A percentile compares a stretch with the other conserved stretches of the same genome.
These are phyloP conservation scores for Unio delphinus DNA, from an alignment of 2,888 invertebrate species.

Conservation along the genomic window DNA sequence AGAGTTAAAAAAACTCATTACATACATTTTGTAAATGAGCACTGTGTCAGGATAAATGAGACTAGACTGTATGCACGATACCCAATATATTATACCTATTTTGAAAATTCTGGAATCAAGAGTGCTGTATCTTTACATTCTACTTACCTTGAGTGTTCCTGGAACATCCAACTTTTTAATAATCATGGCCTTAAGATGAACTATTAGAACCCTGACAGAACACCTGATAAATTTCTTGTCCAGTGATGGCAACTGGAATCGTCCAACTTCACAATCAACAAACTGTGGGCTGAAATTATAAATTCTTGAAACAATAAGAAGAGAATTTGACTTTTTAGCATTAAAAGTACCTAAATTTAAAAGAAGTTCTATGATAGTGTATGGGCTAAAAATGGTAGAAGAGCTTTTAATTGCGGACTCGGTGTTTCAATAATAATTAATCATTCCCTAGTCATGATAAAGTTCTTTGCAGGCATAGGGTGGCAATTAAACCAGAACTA, in stretches of 20 bases:
- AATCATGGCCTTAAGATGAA: slow-evolving; percentile 61
- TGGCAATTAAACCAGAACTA: too few relatives aligned
- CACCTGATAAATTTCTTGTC: slow-evolving; percentile 68
- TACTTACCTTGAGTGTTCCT: slow-evolving; percentile 47
- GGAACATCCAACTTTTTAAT: slow-evolving; percentile 59
- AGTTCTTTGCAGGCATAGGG: too few relatives aligned
- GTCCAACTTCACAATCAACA: slow-evolving; percentile 31
- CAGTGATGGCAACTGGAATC: slow-evolving; percentile 44
- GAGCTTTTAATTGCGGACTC: too few relatives aligned
- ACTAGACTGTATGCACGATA: too few relatives aligned
- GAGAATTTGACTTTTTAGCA: too few relatives aligned
- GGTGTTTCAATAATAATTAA: too few relatives aligned
- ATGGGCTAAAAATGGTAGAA: too few relatives aligned
- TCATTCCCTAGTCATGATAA: too few relatives aligned
- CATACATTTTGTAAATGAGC: not conserved
- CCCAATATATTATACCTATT: not conserved
- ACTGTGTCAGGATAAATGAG: not conserved
- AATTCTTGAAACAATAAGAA: too few relatives aligned
- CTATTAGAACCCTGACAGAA: slow-evolving; percentile 64
- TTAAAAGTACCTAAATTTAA: too few relatives aligned
- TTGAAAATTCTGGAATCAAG: not conserved
- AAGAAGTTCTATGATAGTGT: too few relatives aligned
- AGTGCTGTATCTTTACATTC: not conserved
- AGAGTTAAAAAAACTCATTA: not conserved
- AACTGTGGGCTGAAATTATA: slow-evolving; percentile 43